Evolutionary conservation across 2,113 vertebrate genomes (phyloP).

Genomic region (Bambusicola thoracicus): DNA sequence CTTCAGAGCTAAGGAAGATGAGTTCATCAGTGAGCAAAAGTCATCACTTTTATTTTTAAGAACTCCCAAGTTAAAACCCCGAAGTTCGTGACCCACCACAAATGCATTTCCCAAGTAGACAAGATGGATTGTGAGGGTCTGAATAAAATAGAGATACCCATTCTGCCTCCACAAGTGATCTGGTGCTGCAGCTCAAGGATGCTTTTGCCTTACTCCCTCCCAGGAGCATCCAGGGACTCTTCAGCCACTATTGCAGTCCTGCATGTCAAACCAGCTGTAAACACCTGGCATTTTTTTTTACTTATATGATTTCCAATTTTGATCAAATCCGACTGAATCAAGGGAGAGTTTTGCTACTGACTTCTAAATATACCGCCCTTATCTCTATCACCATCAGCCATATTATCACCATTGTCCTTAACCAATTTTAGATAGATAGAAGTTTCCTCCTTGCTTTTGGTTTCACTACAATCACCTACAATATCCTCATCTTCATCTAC

Average conservation of each 20-base stretch:
- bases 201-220: neutral
- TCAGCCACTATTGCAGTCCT: neutral
- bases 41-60: neutral
- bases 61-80: neutral
- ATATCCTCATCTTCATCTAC: constrained; percentile 1
- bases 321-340: neutral
- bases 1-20: fast-evolving
- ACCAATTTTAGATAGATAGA: neutral
- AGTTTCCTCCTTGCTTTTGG: constrained; percentile 15
- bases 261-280: neutral
- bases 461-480: neutral
- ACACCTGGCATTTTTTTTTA: neutral
- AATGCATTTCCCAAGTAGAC: neutral
- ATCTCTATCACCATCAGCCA: constrained; percentile 9
- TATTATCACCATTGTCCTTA: neutral
- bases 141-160: neutral
- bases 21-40: neutral
- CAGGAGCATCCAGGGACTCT: neutral
- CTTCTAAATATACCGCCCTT: neutral
- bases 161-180: neutral
- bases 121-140: neutral
- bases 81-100: neutral
- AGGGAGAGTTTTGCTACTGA: neutral
- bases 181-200: neutral
- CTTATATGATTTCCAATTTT: neutral